Evolutionary conservation across 2,888 invertebrate species (phyloP).

Genomic region (Octonoba sinensis): DNA sequence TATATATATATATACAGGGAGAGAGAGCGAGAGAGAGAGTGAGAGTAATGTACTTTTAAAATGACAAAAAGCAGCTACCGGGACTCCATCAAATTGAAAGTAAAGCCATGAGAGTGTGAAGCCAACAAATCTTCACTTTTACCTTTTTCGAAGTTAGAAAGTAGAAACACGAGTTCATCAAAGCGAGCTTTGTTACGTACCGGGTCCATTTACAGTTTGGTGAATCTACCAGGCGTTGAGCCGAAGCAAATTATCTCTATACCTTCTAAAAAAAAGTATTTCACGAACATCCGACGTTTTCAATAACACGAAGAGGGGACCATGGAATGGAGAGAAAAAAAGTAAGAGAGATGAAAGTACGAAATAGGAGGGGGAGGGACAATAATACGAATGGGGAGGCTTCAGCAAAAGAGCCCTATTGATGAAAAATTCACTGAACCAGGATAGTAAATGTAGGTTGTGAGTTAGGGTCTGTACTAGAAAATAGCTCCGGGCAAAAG

Average conservation of each 20-base stretch:
- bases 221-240: not conserved
- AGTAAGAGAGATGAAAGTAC: no score
- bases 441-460: constrained; percentile 24
- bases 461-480: constrained; percentile 24
- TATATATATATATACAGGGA: no score
- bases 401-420: constrained; percentile 23
- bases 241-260: constrained; percentile 22
- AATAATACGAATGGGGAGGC: constrained; percentile 3
- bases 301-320: constrained; percentile 19
- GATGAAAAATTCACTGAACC: constrained; percentile 55
- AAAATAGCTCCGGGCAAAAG: constrained; percentile 29
- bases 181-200: constrained; percentile 14
- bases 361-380: constrained; percentile 12
- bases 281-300: constrained; percentile 28
- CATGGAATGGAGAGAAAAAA: constrained; percentile 14
- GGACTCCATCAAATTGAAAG: no score
- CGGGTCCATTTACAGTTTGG: constrained; percentile 27
- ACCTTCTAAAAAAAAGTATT: constrained; percentile 12
- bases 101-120: no score
- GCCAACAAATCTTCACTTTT: no score
- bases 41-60: no score
- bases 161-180: not conserved
- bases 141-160: not conserved
- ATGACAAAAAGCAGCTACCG: no score
- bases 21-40: no score